These are phyloP conservation scores for Pangasius macronema DNA, from an alignment of 2,797 vertebrate genomes.

Conservation along the genomic window DNA sequence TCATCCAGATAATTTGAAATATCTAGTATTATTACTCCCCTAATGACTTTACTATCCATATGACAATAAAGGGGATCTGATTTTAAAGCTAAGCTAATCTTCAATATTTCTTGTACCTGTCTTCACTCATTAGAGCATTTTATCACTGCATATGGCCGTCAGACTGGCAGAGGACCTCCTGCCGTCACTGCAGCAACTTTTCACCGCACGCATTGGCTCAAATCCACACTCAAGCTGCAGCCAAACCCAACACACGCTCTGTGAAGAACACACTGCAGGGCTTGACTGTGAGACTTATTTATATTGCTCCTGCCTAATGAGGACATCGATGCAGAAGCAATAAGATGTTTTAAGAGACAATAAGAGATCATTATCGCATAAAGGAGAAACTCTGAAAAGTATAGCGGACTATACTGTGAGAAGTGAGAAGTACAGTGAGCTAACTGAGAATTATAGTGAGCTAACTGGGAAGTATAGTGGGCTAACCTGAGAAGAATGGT, in stretches of 20 bases:
- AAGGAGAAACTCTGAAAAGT: neutral
- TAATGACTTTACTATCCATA: neutral
- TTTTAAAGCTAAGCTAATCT: constrained; percentile 22
- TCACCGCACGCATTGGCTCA: constrained; percentile 45
- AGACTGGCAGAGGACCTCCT: constrained; percentile 35
- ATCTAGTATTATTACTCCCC: neutral
- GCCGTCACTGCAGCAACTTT: constrained; percentile 40
- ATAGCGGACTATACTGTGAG: no score
- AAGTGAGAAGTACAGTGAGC: no score
- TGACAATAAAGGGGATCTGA: neutral
- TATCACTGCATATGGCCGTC: constrained; percentile 50
- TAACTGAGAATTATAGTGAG: neutral
- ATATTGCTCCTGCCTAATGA: neutral
- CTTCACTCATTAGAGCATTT: constrained; percentile 49
- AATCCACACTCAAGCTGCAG: constrained; percentile 43
- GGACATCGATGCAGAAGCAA: neutral
- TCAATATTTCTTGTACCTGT: constrained; percentile 43
- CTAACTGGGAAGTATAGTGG: neutral
- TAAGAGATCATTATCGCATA: neutral
- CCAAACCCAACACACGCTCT: constrained; percentile 50
- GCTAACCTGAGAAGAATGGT: neutral
- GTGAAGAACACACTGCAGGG: constrained; percentile 27
- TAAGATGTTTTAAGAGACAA: neutral
- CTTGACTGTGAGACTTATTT: neutral
- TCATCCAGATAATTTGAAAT: neutral